A percentile compares a stretch with the other conserved stretches of the same genome.
These are phyloP conservation scores for Periophthalmus modestus DNA, from an alignment of 2,113 vertebrate genomes.

Conservation along the genomic window DNA sequence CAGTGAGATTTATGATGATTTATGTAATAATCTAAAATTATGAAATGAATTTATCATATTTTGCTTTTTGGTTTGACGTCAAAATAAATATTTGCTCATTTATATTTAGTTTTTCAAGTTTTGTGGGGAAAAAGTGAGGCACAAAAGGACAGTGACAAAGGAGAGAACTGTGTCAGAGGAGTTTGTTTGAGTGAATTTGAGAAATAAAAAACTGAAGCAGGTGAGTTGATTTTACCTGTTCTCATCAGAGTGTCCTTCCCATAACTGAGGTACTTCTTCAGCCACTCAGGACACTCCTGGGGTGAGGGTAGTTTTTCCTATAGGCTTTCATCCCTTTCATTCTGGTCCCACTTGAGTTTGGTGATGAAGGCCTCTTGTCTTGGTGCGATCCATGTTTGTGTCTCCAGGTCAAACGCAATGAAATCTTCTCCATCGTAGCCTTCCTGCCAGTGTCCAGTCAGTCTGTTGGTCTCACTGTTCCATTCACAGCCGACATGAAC, in stretches of 20 bases:
- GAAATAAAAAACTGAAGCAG: not conserved
- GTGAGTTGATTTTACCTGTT: conserved; percentile 26
- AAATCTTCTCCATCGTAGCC: conserved; percentile 62
- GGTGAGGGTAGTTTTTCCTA: not conserved
- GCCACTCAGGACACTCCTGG: conserved; percentile 9
- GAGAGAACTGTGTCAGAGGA: not conserved
- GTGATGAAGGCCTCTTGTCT: not conserved
- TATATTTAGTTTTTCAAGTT: not conserved
- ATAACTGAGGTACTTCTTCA: conserved; percentile 24
- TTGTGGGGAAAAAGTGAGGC: not conserved
- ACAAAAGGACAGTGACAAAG: not conserved
- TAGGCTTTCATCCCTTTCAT: not conserved
- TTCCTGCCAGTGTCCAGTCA: accelerated
- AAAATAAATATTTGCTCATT: not conserved
- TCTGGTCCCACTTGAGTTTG: conserved; percentile 11
- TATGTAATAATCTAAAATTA: not conserved
- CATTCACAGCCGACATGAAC: conserved; percentile 10
- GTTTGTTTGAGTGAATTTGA: not conserved
- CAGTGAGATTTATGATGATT: not conserved
- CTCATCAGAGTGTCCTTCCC: conserved; percentile 27
- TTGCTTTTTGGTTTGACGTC: not conserved
- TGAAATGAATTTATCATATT: not conserved
- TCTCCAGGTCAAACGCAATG: conserved; percentile 29
- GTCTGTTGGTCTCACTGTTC: not conserved
- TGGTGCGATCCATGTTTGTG: conserved; percentile 4